Conservation (phyloP, 1,140 invertebrate genomes). For the Lutraria rhynchaena region DNA sequence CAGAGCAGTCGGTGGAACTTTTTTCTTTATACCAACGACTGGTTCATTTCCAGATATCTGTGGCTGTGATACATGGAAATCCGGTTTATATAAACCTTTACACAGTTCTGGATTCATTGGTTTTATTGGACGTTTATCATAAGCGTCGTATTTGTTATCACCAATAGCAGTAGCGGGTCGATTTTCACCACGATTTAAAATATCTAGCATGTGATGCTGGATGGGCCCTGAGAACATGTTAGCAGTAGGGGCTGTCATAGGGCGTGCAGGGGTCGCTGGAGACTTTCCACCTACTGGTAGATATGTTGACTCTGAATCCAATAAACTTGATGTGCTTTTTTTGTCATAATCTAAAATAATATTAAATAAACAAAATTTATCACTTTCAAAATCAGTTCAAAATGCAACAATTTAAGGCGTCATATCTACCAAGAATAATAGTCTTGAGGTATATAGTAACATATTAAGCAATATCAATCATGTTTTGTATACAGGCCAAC, state of each 20-base stretch:
- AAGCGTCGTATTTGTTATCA: conserved; percentile 68
- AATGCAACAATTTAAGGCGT: too few relatives aligned
- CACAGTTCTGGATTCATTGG: conserved; percentile 65
- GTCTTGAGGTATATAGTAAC: too few relatives aligned
- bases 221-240: conserved; percentile 47
- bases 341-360: conserved; percentile 71
- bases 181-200: conserved; percentile 58
- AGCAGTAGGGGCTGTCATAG: conserved; percentile 70
- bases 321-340: conserved; percentile 70
- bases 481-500: too few relatives aligned
- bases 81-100: conserved; percentile 63
- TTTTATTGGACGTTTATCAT: conserved; percentile 67
- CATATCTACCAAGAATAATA: too few relatives aligned
- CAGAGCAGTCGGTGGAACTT: conserved; percentile 68
- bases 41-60: conserved; percentile 71
- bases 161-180: conserved; percentile 62
- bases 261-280: conserved; percentile 61
- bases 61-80: conserved; percentile 70
- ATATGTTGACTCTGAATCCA: conserved; percentile 79
- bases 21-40: conserved; percentile 62
- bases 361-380: neutral
- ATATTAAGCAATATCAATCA: too few relatives aligned
- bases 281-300: conserved; percentile 71
- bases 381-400: too few relatives aligned
- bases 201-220: conserved; percentile 52